Percentiles rank a stretch among this genome's conserved stretches.
Conservation (phyloP, 1,140 invertebrate species). For the Acromyrmex echinatior region DNA sequence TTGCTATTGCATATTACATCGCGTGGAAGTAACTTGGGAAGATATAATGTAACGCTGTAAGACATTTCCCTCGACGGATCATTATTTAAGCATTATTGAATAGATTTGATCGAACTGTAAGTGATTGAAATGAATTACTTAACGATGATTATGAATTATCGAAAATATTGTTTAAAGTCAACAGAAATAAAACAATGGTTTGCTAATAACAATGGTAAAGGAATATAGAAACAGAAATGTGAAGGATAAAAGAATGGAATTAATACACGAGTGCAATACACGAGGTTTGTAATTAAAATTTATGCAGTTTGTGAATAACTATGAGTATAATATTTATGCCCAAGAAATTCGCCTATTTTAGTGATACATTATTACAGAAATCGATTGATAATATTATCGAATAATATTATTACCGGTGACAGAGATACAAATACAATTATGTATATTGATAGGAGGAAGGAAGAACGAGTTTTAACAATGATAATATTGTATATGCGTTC, state of each 20-base stretch:
- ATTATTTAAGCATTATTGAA: neutral
- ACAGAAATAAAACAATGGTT: neutral
- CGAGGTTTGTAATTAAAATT: neutral
- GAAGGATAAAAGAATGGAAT: neutral
- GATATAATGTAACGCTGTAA: neutral
- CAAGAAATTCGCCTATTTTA: neutral
- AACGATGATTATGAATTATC: neutral
- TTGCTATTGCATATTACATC: slow-evolving; percentile 54
- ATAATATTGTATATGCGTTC: slow-evolving; percentile 9
- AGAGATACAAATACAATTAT: slow-evolving; percentile 24
- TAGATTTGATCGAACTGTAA: neutral
- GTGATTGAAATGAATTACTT: neutral
- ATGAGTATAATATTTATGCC: slow-evolving; percentile 2
- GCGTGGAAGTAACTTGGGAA: slow-evolving; percentile 22
- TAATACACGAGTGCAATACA: neutral
- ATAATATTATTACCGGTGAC: slow-evolving; percentile 5
- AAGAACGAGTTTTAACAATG: neutral
- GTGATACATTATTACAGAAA: neutral
- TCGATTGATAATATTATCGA: slow-evolving; percentile 27
- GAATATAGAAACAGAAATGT: neutral
- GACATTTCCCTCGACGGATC: neutral
- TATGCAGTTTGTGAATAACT: neutral
- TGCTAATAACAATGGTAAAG: neutral
- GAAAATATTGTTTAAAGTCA: neutral
- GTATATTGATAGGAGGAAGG: neutral